Conservation (phyloP, 1,140 invertebrate genomes). For the Caerostris extrusa region DNA sequence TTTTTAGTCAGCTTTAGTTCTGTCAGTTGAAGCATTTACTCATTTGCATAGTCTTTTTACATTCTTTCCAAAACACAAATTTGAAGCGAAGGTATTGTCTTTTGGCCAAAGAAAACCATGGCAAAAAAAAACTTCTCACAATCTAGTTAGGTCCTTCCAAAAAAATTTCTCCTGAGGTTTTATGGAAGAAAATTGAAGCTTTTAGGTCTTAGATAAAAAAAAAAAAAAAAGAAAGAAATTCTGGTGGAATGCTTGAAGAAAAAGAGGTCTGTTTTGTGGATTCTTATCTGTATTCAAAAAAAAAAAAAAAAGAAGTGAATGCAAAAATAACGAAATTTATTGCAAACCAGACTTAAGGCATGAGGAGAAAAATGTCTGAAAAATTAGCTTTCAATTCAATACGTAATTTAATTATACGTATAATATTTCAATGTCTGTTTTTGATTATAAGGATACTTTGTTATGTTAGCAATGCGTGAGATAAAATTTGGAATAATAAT, state of each 20-base stretch:
- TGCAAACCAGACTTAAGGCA: background rate
- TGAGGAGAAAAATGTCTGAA: too few relatives aligned
- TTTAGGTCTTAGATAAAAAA: background rate
- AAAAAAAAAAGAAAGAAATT: too few relatives aligned
- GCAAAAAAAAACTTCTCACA: background rate
- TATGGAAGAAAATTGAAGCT: constrained; percentile 32
- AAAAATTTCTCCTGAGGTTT: constrained; percentile 19
- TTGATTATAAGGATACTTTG: too few relatives aligned
- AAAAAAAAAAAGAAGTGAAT: too few relatives aligned
- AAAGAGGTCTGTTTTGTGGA: background rate
- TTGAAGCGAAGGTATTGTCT: background rate
- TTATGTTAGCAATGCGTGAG: too few relatives aligned
- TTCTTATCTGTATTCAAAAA: background rate
- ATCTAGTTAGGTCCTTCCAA: background rate
- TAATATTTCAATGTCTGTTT: too few relatives aligned
- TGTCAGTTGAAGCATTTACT: constrained; percentile 4
- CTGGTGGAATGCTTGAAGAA: background rate
- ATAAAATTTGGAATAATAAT: too few relatives aligned
- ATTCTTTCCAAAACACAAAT: constrained; percentile 16
- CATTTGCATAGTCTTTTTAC: constrained; percentile 9
- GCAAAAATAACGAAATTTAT: too few relatives aligned
- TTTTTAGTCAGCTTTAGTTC: background rate
- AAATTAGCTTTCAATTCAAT: too few relatives aligned
- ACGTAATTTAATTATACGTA: too few relatives aligned
- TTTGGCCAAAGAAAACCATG: background rate